Base-by-base conservation (phyloP, 2,888 invertebrate species). In the Flexamia atlantica region DNA sequence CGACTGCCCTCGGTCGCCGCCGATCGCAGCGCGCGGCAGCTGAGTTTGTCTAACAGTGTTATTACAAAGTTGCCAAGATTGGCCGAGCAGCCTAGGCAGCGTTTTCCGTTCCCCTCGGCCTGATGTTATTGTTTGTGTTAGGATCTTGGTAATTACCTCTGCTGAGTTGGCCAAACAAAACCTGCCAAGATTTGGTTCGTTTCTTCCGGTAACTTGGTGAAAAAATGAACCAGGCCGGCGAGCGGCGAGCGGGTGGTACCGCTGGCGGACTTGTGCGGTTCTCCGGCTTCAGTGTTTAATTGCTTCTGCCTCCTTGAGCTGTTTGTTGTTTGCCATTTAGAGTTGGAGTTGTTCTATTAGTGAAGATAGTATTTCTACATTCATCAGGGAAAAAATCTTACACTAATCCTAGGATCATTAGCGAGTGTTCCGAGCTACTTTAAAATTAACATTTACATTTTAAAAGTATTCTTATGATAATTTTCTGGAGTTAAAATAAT, bases 41-140 rank as follows among this genome's bases (percentile, higher is more conserved):
- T 23, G 53, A 53, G 53, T 53, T 53, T 53, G 53, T n/a, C 53
- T 53, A 53, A 53, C 53, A 64, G 25, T 64, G 70, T 70, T 70
- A 36, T 70, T 70, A 70, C 20, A 20, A 70, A 70, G 70, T 70
- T 70, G 12, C 70, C 70, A 70, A 70, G 70, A 70, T 68, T 20
- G 36, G 70, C 70, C 70, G 40, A 36, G 40, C 70, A 20, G 70
- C 70, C 2, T 32, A 70, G 70, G 1, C 70, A 70, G 70, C 36
- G 70, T 40, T 70, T 70, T 70, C 40, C 40, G 9, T 70, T 40
- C 70, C 68, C 70, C 70, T 70, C 36, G 70, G 70, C 40, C 60
- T 23, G 20, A 64, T 84, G 82, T 85, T 85, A 82, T 80, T 85
- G 82, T 85, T 85, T 85, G 85, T 85, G 85, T 85, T 85, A 80